Percentiles rank a stretch among this genome's conserved stretches.
Conservation (phyloP, 2,113 vertebrate genomes). For the Chlorocebus sabaeus region DNA sequence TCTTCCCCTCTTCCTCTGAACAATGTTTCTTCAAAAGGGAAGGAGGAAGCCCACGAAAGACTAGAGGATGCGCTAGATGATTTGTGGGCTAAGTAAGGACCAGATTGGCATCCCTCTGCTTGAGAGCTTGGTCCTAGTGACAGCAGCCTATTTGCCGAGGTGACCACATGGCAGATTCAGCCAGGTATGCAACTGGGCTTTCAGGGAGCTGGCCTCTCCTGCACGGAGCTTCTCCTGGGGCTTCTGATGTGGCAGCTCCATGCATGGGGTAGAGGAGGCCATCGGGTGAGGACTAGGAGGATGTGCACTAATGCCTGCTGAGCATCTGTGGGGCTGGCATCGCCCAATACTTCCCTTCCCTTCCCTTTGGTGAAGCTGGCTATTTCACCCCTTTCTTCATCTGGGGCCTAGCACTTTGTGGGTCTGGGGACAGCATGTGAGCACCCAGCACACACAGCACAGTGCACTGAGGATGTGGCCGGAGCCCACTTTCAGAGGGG, state of each 20-base stretch:
- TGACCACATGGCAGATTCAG: not conserved
- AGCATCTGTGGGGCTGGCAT: not conserved
- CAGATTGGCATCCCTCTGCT: not conserved
- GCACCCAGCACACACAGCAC: not conserved
- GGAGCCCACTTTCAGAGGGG: not conserved
- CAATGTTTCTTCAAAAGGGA: not conserved
- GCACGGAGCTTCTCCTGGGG: not conserved
- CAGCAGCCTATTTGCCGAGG: not conserved
- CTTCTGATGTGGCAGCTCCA: not conserved
- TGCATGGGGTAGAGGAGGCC: not conserved
- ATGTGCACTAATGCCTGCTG: rapidly evolving
- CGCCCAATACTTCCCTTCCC: not conserved
- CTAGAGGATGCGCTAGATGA: not conserved
- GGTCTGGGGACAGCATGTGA: not conserved
- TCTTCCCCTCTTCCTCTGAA: not conserved
- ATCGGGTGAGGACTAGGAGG: rapidly evolving
- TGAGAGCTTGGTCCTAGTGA: not conserved
- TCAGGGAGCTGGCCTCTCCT: not conserved
- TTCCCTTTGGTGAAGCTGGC: not conserved
- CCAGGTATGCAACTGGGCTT: not conserved
- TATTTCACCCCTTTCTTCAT: not conserved
- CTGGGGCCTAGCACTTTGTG: not conserved
- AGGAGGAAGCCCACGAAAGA: not conserved
- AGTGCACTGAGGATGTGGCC: not conserved
- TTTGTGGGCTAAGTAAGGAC: not conserved